Percentiles rank a stretch among this genome's conserved stretches.
These are phyloP conservation scores for Lutjanus campechanus DNA, from an alignment of 2,797 vertebrate species.

Conservation along the genomic window DNA sequence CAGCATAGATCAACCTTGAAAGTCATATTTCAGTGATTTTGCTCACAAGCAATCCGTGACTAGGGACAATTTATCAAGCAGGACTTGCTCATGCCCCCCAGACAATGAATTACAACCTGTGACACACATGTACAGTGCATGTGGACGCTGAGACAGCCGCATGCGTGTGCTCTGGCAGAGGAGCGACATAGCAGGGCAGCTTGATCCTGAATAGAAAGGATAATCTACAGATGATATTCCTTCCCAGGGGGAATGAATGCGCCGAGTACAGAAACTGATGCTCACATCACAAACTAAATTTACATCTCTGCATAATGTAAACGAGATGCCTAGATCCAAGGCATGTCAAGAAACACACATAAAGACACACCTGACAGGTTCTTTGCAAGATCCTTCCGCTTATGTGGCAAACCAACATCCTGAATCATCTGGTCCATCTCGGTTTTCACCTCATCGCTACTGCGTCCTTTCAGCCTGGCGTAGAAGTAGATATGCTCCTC, in stretches of 20 bases:
- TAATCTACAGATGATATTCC: conserved; percentile 53
- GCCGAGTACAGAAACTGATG: not conserved
- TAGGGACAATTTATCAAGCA: conserved; percentile 74
- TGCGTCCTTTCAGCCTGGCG: conserved; percentile 91
- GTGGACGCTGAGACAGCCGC: conserved; percentile 17
- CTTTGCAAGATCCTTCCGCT: conserved; percentile 92
- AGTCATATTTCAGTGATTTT: conserved; percentile 84
- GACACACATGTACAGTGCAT: conserved; percentile 57
- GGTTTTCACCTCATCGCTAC: conserved; percentile 86
- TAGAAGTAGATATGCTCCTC: conserved; percentile 99
- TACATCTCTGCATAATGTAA: conserved; percentile 44
- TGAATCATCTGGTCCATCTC: conserved; percentile 95
- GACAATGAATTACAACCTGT: conserved; percentile 78
- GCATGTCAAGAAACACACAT: conserved; percentile 4
- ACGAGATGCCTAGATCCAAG: not conserved
- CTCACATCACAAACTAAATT: conserved; percentile 29
- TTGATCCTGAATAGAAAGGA: conserved; percentile 34
- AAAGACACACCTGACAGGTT: conserved; percentile 92
- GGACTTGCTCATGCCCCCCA: conserved; percentile 61
- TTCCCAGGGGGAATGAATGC: conserved; percentile 29
- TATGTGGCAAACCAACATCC: conserved; percentile 94
- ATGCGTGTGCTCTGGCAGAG: conserved; percentile 6
- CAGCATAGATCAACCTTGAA: conserved; percentile 82
- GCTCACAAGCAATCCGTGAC: conserved; percentile 78
- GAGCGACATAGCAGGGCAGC: conserved; percentile 2